Evolutionary conservation across 2,797 vertebrate species (phyloP), one percentile per base, ranked within the genome.

Genomic region (Alca torda): DNA sequence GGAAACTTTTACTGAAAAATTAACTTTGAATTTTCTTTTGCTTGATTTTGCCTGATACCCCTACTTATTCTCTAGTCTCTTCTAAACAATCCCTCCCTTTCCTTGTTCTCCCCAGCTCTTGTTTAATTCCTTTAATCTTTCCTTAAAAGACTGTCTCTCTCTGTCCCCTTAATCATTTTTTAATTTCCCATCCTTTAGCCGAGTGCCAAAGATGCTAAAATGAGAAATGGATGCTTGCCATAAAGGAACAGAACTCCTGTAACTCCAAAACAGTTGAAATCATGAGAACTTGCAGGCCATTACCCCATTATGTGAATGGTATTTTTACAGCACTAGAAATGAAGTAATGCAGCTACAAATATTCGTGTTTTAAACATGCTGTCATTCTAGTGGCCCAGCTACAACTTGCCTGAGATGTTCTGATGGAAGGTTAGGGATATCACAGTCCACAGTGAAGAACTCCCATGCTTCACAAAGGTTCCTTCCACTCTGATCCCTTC

Each of bases 61-160:
- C 48, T 85, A 70, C 74, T 95, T 89, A 82, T 56, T 53, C 54
- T 57, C 76, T 84, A 19, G 50, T 82, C 41, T 73, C 41, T 75
- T 83, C 61, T 84, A 93, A 94, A 77, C 90, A 93, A 78, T 60
- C n/a, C 46, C 56, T 95, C 79, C 82, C 69, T 83, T 92, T 76
- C 50, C 72, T 92, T 67, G 56, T 65, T 93, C 79, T 86, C 72
- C 33, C 46, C 69, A 92, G 79, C 14, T 53, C 21, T 87, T 76
- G 43, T 83, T 95, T 92, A 95, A 93, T 80, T 87, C 78, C 94
- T 96, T 96, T 96, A 77, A 96, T 97, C 96, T 96, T 96, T 87
- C 59, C 43, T 94, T 96, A 87, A 89, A 91, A 96, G 90, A 84
- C 75, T 15, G 68, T 69, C 51, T 92, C 51, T 92, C 89, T 93